Evolutionary conservation across 2,888 invertebrate species (phyloP), one percentile per base, ranked within the genome.

Genomic region (Lasioglossum malachurum): DNA sequence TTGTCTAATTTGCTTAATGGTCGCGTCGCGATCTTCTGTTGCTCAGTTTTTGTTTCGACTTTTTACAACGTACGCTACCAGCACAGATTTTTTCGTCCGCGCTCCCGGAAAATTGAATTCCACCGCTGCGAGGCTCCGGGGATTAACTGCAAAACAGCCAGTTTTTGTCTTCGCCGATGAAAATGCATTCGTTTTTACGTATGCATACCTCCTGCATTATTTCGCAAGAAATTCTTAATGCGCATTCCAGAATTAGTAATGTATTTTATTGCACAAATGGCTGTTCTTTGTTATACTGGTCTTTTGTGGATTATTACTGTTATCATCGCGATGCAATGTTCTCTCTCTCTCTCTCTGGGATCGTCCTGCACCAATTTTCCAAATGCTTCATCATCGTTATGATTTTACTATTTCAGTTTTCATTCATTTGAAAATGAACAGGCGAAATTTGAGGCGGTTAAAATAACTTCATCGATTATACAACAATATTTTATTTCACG

Each of bases 1-100:
- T 64, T 64, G 64, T 64, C 10, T 64, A 27, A 64, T 64, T 64
- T 64, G 64, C 16, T 31, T 64, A 64, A 64, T 64, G 64, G 31
- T 16, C 31, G 27, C 12, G n/a, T 27, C 27, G 31, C 31, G 16
- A 31, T 64, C 16, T 16, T 64, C 31, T 7, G 64, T 64, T 64
- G 31, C 12, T n/a, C 57, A 31, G 31, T 31, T 31, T 31, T 64
- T 64, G 31, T 31, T 27, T 31, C 14, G 64, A 27, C 31, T 64
- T 16, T 64, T 64, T 31, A 16, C 3, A 64, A 16, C 31, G 31
- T 64, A n/a, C n/a, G 1, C 12, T n/a, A 57, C 57, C n/a, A n/a
- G 57, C 57, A 4, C 57, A 3, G 57, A 57, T 57, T 57, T 57
- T 57, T n/a, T n/a, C n/a, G 57, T n/a, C n/a, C n/a, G n/a, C 57